Percentiles rank a stretch among this genome's conserved stretches.
phyloP scores from a whole-genome alignment of 2,797 vertebrate genomes.

The Spheniscus humboldti region DNA sequence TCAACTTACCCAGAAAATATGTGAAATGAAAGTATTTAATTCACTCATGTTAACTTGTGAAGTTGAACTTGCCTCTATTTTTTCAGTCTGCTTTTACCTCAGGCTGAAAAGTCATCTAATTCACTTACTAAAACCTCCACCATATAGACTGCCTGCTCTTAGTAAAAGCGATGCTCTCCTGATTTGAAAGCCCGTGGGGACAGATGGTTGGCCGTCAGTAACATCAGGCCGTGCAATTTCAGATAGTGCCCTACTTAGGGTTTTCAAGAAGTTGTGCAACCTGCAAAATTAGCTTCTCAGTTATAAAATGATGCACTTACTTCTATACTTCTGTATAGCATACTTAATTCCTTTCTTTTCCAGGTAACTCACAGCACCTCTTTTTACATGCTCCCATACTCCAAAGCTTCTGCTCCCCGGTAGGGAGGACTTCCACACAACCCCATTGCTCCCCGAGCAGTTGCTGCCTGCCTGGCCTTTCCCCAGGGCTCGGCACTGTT shows the following conservation, averaged over 20 bases:
- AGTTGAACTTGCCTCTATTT: not conserved
- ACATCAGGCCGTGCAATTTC: conserved; percentile 14
- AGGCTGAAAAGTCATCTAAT: not conserved
- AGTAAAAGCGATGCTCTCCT: not conserved
- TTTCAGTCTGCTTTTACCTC: not conserved
- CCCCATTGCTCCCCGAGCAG: not conserved
- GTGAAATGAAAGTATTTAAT: not conserved
- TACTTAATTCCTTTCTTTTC: not conserved
- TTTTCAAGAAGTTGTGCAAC: not conserved
- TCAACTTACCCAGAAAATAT: not conserved
- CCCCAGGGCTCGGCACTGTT: not conserved
- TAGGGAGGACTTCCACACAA: not conserved
- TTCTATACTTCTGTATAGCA: not conserved
- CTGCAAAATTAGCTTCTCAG: not conserved
- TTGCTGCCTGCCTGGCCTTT: not conserved
- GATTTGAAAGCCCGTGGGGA: conserved; percentile 28
- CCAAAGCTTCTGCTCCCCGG: not conserved
- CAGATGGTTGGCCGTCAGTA: not conserved
- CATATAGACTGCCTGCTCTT: not conserved
- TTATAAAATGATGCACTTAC: not conserved
- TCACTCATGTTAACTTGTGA: not conserved
- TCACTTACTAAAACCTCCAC: not conserved
- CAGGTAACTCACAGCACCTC: not conserved
- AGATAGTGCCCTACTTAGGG: conserved; percentile 14
- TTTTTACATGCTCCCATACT: not conserved